Conservation (phyloP, 2,888 invertebrate genomes). For the Chrysolina americana region DNA sequence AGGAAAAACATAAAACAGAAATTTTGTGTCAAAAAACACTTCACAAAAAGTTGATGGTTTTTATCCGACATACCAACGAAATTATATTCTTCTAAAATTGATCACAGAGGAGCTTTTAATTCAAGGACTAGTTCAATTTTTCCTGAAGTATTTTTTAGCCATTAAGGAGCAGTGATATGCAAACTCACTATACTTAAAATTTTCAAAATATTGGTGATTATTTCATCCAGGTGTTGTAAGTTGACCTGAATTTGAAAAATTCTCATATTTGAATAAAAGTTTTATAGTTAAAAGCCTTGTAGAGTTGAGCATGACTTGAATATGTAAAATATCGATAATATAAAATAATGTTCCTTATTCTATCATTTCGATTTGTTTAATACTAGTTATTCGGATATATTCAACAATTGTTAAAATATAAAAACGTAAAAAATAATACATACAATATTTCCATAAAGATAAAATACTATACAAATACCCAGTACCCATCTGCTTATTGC, state of each 20-base stretch:
- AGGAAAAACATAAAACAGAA: background rate
- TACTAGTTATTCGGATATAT: conserved; percentile 2
- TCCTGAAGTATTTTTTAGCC: background rate
- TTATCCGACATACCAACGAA: no score
- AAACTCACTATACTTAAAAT: background rate
- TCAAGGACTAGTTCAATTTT: background rate
- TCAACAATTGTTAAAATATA: conserved; percentile 14
- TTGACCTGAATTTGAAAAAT: background rate
- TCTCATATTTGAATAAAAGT: background rate
- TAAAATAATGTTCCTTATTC: background rate
- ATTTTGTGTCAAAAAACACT: no score
- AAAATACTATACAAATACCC: background rate
- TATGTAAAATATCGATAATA: background rate
- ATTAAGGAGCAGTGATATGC: background rate
- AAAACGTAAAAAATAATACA: conserved; percentile 16
- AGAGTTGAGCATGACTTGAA: no score
- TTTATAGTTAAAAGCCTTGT: no score
- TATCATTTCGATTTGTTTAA: background rate
- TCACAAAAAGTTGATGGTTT: no score
- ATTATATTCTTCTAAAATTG: background rate
- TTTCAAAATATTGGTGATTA: no score
- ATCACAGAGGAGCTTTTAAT: background rate
- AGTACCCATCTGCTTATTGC: background rate
- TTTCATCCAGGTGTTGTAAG: no score
- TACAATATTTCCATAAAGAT: background rate